Evolutionary conservation across 2,113 vertebrate species (phyloP).

Genomic region (Willisornis vidua): DNA sequence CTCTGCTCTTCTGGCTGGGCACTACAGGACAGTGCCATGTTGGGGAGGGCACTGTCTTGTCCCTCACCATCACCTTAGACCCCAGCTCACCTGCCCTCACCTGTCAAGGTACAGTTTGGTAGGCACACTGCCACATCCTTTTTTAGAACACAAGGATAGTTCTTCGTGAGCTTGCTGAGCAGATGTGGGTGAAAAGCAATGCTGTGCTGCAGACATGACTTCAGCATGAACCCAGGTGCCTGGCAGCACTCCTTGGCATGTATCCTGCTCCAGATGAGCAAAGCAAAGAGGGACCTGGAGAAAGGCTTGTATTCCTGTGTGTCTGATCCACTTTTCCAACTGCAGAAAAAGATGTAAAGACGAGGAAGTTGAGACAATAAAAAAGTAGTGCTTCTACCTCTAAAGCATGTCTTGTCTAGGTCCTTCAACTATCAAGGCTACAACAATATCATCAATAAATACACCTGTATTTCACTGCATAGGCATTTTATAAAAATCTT

Average conservation of each 20-base stretch:
- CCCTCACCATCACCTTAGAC: rapidly evolving
- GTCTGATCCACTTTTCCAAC: not conserved
- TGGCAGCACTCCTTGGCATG: not conserved
- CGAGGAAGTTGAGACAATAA: not conserved
- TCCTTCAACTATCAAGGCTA: not conserved
- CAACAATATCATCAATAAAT: not conserved
- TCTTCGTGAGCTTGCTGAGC: not conserved
- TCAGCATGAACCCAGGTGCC: not conserved
- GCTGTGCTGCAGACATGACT: rapidly evolving
- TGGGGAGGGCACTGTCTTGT: not conserved
- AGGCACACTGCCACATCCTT: not conserved
- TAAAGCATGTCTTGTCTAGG: not conserved
- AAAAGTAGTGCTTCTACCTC: not conserved
- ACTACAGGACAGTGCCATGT: rapidly evolving
- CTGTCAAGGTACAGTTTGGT: not conserved
- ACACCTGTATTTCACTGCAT: not conserved
- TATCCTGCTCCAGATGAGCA: not conserved
- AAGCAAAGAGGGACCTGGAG: not conserved
- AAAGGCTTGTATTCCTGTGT: not conserved
- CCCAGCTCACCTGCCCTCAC: rapidly evolving
- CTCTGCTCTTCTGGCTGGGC: not conserved
- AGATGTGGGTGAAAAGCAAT: not conserved
- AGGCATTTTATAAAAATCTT: not conserved
- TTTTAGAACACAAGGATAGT: not conserved
- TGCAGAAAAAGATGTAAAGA: not conserved